Evolutionary conservation across 2,888 invertebrate species (phyloP).

Genomic region (Myopa testacea): DNA sequence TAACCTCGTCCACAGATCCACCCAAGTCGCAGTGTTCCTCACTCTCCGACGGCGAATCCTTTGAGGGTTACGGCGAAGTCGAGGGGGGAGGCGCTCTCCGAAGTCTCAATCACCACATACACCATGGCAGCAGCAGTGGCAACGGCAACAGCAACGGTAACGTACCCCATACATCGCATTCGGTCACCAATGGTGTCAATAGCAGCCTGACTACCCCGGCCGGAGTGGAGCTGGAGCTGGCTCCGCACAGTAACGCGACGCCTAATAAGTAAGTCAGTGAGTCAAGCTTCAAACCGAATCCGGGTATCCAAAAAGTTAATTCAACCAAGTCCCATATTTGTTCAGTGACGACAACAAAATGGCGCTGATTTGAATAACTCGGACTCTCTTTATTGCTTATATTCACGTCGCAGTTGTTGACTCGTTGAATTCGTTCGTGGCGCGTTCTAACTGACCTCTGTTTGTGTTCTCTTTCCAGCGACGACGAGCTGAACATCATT

Average conservation of each 20-base stretch:
- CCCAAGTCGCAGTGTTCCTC: constrained; percentile 70
- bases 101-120: constrained; percentile 40
- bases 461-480: constrained; percentile 62
- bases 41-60: constrained; percentile 83
- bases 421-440: not conserved
- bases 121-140: constrained; percentile 36
- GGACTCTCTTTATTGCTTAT: not conserved
- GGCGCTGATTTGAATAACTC: not conserved
- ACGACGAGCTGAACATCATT: constrained; percentile 73
- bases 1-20: constrained; percentile 53
- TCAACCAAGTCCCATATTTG: not conserved
- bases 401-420: not conserved
- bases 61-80: constrained; percentile 82
- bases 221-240: constrained; percentile 66
- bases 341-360: not conserved
- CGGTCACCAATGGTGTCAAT: constrained; percentile 48
- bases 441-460: constrained; percentile 12
- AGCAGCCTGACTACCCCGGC: constrained; percentile 59
- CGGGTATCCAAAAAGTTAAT: not conserved
- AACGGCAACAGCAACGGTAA: constrained; percentile 40
- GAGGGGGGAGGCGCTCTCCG: constrained; percentile 57
- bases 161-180: not conserved
- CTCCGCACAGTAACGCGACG: constrained; percentile 59
- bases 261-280: constrained; percentile 55
- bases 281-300: not conserved